Evolutionary conservation across 2,113 vertebrate genomes (phyloP).

Genomic region (Sceloporus tristichus): DNA sequence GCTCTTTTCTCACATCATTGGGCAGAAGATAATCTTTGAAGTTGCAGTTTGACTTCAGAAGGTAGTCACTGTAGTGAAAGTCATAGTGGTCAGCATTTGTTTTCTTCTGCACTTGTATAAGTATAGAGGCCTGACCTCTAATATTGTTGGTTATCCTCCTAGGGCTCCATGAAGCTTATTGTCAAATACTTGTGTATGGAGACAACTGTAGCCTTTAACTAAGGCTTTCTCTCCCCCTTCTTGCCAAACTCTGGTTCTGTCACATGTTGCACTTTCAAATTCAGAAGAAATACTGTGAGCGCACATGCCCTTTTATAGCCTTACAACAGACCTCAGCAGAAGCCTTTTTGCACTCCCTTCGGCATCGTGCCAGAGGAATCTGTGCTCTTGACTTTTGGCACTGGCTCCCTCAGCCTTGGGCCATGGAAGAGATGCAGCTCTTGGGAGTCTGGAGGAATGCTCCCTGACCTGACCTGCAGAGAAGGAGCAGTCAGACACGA

Average conservation of each 20-base stretch:
- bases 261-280: not conserved
- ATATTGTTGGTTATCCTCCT: not conserved
- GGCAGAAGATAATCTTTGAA: not conserved
- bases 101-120: not conserved
- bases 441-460: conserved; percentile 19
- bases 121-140: not conserved
- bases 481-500: not conserved
- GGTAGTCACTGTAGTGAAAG: not conserved
- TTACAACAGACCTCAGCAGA: conserved; percentile 15
- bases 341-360: not conserved
- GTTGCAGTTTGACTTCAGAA: not conserved
- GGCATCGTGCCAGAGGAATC: conserved; percentile 29
- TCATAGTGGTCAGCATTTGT: not conserved
- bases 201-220: not conserved
- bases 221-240: not conserved
- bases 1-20: not conserved
- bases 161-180: not conserved
- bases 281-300: not conserved
- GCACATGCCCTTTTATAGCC: conserved; percentile 36
- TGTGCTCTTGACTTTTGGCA: conserved; percentile 17
- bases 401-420: not conserved
- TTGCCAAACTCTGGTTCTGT: not conserved
- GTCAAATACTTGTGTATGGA: not conserved
- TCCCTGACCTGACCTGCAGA: conserved; percentile 8
- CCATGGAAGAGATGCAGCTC: conserved; percentile 3